Evolutionary conservation across 2,888 invertebrate genomes (phyloP).

Genomic region (Cordilura impudica): DNA sequence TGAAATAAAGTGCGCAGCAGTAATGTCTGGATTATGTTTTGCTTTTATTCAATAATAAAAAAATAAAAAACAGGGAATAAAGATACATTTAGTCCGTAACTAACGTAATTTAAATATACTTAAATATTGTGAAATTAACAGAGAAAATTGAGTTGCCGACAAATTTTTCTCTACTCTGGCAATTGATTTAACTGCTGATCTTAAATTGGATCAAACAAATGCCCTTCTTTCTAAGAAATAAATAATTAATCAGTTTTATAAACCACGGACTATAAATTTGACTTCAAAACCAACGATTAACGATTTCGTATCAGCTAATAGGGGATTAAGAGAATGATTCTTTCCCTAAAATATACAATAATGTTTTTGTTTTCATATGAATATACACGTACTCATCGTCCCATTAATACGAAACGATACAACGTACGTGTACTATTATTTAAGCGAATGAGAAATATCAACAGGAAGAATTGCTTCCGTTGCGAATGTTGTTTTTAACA

Average conservation of each 20-base stretch:
- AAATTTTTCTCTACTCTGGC: too few relatives aligned
- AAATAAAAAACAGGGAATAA: slow-evolving; percentile 21
- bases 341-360: too few relatives aligned
- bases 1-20: slow-evolving; percentile 51
- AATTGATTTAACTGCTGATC: too few relatives aligned
- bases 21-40: slow-evolving; percentile 22
- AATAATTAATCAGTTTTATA: too few relatives aligned
- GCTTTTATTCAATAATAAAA: not conserved
- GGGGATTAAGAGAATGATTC: too few relatives aligned
- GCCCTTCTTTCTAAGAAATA: too few relatives aligned
- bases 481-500: slow-evolving; percentile 51
- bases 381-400: not conserved
- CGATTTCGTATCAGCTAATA: too few relatives aligned
- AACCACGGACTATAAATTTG: too few relatives aligned
- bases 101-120: too few relatives aligned
- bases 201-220: too few relatives aligned
- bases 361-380: too few relatives aligned
- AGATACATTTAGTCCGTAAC: slow-evolving; percentile 21
- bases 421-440: slow-evolving; percentile 36
- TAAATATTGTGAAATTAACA: not conserved
- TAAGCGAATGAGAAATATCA: slow-evolving; percentile 26
- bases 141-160: not conserved
- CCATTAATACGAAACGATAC: slow-evolving; percentile 26
- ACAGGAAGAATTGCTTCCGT: slow-evolving; percentile 60
- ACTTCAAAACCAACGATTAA: too few relatives aligned